Evolutionary conservation across 2,797 vertebrate species (phyloP), one percentile per base, ranked within the genome.

Genomic region (Darevskia mixta): DNA sequence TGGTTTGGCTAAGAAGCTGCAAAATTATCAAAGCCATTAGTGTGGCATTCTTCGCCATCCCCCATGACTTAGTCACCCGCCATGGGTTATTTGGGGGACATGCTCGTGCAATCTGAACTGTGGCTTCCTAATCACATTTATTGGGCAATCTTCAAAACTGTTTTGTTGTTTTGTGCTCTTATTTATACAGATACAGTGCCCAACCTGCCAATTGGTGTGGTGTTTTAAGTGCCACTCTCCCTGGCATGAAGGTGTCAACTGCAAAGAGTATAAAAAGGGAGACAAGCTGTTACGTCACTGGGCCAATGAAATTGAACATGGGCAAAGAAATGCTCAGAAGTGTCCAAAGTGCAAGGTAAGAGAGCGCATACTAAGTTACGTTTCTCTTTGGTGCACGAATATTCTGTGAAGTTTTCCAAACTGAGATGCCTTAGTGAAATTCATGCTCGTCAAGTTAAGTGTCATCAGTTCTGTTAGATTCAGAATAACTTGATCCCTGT

Each of bases 221-320:
- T 99, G 99, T 98, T 99, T 99, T 96, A 99, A 98, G 96, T 99
- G 99, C 97, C 99, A 99, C 79, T 98, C 99, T 9, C 99, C 99
- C 79, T 99, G 99, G 99, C 99, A 99, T 92, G 98, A 98, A 92
- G 98, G 98, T 0, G 95, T 99, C 92, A 99, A 98, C 95, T 99
- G 99, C 95, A 98, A 98, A 82, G 98, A 99, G 55, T 99, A 99
- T 97, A 98, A 97, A 94, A 99, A 97, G 94, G 99, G 99, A 91
- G 99, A 99, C 98, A 99, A 99, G 92, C 96, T 99, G 93, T 97
- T 99, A 86, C 98, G 98, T 92, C 98, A 97, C 95, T 99, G 99
- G 99, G 99, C 99, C 92, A 98, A 98, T 6, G 98, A 98, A 94
- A 98, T 99, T 5, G 98, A 99, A 93, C 98, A 99, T 0, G 99